Evolutionary conservation across 1,140 invertebrate genomes (phyloP), one percentile per base, ranked within the genome.

Genomic region (Pantala flavescens): DNA sequence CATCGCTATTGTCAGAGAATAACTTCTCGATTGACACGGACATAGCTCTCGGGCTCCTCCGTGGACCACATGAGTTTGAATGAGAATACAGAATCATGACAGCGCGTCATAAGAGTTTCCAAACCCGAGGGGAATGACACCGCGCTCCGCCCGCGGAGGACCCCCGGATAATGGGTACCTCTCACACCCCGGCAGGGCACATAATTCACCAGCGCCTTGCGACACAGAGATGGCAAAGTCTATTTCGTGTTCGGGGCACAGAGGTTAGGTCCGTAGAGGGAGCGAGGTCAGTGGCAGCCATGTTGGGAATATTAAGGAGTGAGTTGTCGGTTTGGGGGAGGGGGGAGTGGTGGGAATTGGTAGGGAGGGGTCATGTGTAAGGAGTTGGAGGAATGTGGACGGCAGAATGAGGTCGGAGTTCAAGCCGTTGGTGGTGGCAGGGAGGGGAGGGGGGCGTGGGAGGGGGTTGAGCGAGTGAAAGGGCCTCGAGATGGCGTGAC

Each of bases 361-460:
- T 21, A 63, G 49, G 49, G 28, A 16, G 49, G 49, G 49, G 49
- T 63, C 49, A 63, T 16, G 49, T 63, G 49, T 63, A 63, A 63
- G 49, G 49, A 63, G 49, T 63, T 36, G 28, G 28, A 49, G 43
- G 43, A 63, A 63, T 63, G 49, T 63, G 49, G 49, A 63, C 49
- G 49, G 49, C 49, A 63, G 49, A 63, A 63, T 63, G 49, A 63
- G 49, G 49, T 63, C 49, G 49, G 5, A 63, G 49, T 63, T 63
- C 49, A 63, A 63, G 16, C 49, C n/a, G 16, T 63, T 63, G 49
- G 49, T 16, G 43, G 43, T 63, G 49, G n/a, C 16, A 63, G 49
- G n/a, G 14, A 63, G 49, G 12, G 49, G 49, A 12, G 49, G 14
- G 49, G 49, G 49, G 49, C 14, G 16, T 21, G 12, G 49, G 49